These are phyloP conservation scores for Selenia dentaria DNA, from an alignment of 2,888 invertebrate genomes.

Conservation along the genomic window DNA sequence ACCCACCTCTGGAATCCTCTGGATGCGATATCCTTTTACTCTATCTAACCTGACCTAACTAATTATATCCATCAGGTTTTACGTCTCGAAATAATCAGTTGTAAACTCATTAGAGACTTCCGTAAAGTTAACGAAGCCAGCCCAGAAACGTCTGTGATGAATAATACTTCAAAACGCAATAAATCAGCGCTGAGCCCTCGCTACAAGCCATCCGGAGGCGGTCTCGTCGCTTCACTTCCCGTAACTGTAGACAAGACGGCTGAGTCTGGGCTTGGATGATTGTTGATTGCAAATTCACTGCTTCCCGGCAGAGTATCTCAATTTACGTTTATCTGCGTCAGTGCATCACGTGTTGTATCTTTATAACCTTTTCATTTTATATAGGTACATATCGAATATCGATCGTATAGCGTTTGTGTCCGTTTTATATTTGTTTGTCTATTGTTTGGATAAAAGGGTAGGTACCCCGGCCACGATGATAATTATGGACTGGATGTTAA, in stretches of 20 bases:
- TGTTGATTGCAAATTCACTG: constrained; percentile 11
- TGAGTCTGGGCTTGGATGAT: constrained; percentile 3
- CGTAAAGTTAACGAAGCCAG: neutral
- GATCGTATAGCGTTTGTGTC: too few relatives aligned
- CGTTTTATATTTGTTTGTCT: too few relatives aligned
- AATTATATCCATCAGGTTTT: too few relatives aligned
- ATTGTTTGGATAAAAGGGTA: too few relatives aligned
- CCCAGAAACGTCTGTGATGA: constrained; percentile 2
- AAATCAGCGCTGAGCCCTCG: constrained; percentile 1
- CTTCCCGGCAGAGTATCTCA: constrained; percentile 1
- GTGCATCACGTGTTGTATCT: neutral
- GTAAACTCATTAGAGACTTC: neutral
- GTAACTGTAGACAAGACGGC: constrained; percentile 19
- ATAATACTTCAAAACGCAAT: constrained; percentile 7
- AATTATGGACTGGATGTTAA: too few relatives aligned
- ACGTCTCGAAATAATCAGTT: too few relatives aligned
- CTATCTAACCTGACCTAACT: too few relatives aligned
- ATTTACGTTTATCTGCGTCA: neutral
- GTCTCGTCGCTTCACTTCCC: constrained; percentile 22
- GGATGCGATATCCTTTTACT: too few relatives aligned
- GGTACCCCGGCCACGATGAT: too few relatives aligned
- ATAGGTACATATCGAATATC: too few relatives aligned
- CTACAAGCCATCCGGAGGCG: constrained; percentile 4
- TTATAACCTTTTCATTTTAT: neutral
- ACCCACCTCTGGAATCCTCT: too few relatives aligned